These are phyloP conservation scores for Eustalomyia histrio DNA, from an alignment of 2,888 invertebrate genomes.

Conservation along the genomic window DNA sequence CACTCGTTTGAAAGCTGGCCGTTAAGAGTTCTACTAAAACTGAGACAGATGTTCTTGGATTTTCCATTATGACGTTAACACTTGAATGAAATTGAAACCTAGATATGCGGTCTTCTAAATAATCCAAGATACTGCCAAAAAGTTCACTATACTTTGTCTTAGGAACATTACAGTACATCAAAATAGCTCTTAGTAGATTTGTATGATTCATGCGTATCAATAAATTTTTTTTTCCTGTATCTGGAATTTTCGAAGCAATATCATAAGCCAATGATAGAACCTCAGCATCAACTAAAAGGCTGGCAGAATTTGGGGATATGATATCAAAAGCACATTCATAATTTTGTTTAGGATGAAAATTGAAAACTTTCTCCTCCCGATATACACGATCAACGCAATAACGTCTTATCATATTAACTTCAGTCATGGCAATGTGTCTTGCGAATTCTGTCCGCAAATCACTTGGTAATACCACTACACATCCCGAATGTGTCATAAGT, in stretches of 20 bases:
- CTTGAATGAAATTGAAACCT: constrained; percentile 86
- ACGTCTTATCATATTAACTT: constrained; percentile 88
- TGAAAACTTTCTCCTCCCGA: constrained; percentile 87
- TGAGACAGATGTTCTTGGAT: constrained; percentile 77
- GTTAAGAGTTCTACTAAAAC: constrained; percentile 76
- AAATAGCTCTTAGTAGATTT: constrained; percentile 86
- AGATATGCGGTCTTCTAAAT: constrained; percentile 82
- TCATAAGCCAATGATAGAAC: constrained; percentile 88
- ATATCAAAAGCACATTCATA: constrained; percentile 97
- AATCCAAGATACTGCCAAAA: constrained; percentile 75
- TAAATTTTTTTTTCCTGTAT: constrained; percentile 84
- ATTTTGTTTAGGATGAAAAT: constrained; percentile 93
- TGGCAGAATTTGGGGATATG: constrained; percentile 87
- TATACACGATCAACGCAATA: constrained; percentile 93
- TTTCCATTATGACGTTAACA: constrained; percentile 84
- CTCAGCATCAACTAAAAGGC: constrained; percentile 91
- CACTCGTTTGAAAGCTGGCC: constrained; percentile 74
- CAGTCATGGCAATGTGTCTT: constrained; percentile 89
- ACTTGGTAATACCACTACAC: constrained; percentile 90
- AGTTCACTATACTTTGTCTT: constrained; percentile 81
- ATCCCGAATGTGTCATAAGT: constrained; percentile 93
- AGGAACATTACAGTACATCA: constrained; percentile 90
- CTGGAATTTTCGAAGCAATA: constrained; percentile 85
- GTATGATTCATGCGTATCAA: constrained; percentile 89
- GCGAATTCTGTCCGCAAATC: constrained; percentile 91